Evolutionary conservation across 2,113 vertebrate genomes (phyloP).

Genomic region (Rhinoderma darwinii): DNA sequence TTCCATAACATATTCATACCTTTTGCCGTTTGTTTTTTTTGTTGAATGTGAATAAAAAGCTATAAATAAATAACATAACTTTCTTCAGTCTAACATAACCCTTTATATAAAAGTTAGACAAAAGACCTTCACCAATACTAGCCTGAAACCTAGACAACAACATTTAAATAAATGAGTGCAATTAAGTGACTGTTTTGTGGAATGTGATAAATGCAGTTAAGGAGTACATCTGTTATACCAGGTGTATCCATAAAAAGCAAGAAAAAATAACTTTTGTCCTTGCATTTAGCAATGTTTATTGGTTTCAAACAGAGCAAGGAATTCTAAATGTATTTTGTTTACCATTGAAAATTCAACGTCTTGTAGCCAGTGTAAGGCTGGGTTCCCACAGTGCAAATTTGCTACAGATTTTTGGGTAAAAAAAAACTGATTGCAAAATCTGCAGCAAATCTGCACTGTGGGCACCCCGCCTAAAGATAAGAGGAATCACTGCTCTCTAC

Average conservation of each 20-base stretch:
- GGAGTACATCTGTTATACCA: conserved; percentile 40
- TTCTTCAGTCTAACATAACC: background rate
- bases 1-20: background rate
- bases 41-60: background rate
- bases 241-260: conserved; percentile 30
- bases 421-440: too few species aligned
- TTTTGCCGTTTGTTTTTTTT: background rate
- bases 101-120: background rate
- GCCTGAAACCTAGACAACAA: background rate
- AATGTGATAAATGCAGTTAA: background rate
- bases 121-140: background rate
- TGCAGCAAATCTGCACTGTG: too few species aligned
- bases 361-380: background rate
- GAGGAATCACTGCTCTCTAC: background rate
- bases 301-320: conserved; percentile 10
- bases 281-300: conserved; percentile 34
- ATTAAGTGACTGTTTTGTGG: conserved; percentile 6
- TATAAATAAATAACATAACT: background rate
- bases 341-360: background rate
- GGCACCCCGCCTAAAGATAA: too few species aligned
- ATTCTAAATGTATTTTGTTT: conserved; percentile 12
- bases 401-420: too few species aligned
- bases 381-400: too few species aligned
- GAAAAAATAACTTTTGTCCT: conserved; percentile 38
- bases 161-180: background rate